phyloP scores from a whole-genome alignment of 2,797 vertebrate species.

The Xenentodon cancila region DNA sequence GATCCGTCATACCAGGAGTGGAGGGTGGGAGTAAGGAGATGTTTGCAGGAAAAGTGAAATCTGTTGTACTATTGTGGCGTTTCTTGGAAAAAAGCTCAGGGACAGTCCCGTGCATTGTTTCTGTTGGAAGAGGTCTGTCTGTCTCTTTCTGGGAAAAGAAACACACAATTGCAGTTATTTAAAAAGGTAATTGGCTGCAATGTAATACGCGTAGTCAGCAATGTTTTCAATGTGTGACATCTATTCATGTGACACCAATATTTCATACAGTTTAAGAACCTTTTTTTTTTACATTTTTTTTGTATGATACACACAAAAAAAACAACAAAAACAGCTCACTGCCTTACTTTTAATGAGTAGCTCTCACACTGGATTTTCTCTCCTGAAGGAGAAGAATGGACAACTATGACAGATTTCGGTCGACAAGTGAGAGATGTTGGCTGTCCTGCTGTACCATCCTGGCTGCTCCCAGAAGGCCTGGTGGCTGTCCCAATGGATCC shows the following conservation, averaged over 20 bases:
- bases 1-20: neutral
- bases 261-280: too few relatives aligned
- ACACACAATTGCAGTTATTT: neutral
- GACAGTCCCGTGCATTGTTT: neutral
- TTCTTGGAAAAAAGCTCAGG: conserved; percentile 7
- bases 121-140: neutral
- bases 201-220: too few relatives aligned
- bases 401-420: conserved; percentile 29
- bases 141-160: neutral
- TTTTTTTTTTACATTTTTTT: neutral
- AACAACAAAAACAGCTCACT: neutral
- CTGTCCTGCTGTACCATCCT: neutral
- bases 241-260: too few relatives aligned
- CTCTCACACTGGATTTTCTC: conserved; percentile 28
- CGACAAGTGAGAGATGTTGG: neutral
- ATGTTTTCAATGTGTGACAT: too few relatives aligned
- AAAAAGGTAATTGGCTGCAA: neutral
- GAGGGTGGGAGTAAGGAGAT: conserved; percentile 4
- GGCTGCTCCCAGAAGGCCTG: neutral
- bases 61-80: conserved; percentile 46
- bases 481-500: neutral
- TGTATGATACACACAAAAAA: neutral
- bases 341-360: conserved; percentile 31
- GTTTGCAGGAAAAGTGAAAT: conserved; percentile 28
- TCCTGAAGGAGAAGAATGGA: conserved; percentile 22